A percentile compares a stretch with the other conserved stretches of the same genome.
Evolutionary conservation across 2,888 invertebrate genomes (phyloP).

Genomic region (Hypercompe scribonia): DNA sequence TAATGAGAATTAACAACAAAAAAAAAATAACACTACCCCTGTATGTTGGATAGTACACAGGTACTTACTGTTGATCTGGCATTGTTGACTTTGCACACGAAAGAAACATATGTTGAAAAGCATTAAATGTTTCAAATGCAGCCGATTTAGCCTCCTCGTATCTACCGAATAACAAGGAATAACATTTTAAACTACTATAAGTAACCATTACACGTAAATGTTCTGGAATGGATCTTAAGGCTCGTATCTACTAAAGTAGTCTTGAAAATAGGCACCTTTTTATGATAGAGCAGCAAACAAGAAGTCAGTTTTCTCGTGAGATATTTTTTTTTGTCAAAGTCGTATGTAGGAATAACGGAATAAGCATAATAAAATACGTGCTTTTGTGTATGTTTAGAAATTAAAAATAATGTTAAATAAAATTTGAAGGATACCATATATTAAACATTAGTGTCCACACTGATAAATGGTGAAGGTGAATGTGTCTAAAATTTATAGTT

Average conservation of each 20-base stretch:
- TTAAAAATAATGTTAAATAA: not conserved
- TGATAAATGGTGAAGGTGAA: too few species aligned
- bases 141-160: conserved; percentile 17
- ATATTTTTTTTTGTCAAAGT: not conserved
- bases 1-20: too few species aligned
- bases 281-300: too few species aligned
- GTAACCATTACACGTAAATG: not conserved
- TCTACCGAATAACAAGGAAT: conserved; percentile 29
- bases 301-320: too few species aligned
- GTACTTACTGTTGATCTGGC: conserved; percentile 63
- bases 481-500: too few species aligned
- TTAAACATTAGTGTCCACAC: too few species aligned
- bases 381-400: not conserved
- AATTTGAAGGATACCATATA: not conserved
- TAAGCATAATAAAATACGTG: not conserved
- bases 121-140: conserved; percentile 19
- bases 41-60: not conserved
- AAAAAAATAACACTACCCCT: not conserved
- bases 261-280: not conserved
- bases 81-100: conserved; percentile 55
- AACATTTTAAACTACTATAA: too few species aligned
- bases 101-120: conserved; percentile 48
- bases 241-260: not conserved
- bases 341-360: not conserved
- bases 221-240: not conserved